A percentile compares a stretch with the other conserved stretches of the same genome.
Conservation (phyloP, 2,888 invertebrate species). For the Pelosia muscerda region DNA sequence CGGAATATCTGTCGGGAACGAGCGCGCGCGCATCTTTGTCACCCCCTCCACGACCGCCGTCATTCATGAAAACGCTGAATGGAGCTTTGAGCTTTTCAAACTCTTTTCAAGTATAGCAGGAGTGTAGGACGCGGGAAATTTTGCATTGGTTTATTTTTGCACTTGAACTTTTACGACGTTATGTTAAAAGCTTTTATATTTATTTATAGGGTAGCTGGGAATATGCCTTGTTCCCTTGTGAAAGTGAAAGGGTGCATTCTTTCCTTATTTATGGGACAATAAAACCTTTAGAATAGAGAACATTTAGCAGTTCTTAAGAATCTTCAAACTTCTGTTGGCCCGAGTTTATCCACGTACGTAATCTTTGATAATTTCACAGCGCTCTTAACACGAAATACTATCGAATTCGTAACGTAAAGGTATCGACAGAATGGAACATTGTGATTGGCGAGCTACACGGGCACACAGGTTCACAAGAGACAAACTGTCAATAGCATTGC, state of each 20-base stretch:
- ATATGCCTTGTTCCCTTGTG: not conserved
- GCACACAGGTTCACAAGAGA: too few relatives aligned
- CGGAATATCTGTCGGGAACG: slow-evolving; percentile 52
- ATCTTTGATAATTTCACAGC: too few relatives aligned
- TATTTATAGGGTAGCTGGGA: not conserved
- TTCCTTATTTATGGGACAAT: not conserved
- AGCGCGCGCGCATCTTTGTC: slow-evolving; percentile 65
- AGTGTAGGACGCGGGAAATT: slow-evolving; percentile 21
- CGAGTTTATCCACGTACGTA: too few relatives aligned
- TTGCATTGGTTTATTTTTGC: slow-evolving; percentile 14
- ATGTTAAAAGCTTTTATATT: slow-evolving; percentile 5
- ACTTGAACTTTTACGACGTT: slow-evolving; percentile 5
- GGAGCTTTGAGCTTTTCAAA: slow-evolving; percentile 45
- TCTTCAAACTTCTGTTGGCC: too few relatives aligned
- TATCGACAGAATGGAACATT: too few relatives aligned
- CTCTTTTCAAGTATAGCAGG: slow-evolving; percentile 33
- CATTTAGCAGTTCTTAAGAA: too few relatives aligned
- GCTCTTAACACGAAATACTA: too few relatives aligned
- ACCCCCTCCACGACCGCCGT: slow-evolving; percentile 69
- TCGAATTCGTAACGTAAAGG: too few relatives aligned
- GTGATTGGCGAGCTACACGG: too few relatives aligned
- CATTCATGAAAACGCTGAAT: slow-evolving; percentile 82
- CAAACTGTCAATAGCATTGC: too few relatives aligned
- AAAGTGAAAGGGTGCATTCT: not conserved
- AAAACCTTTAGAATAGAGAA: not conserved